Conservation (phyloP, 1,140 invertebrate genomes). For the Heliothis subflexa region DNA sequence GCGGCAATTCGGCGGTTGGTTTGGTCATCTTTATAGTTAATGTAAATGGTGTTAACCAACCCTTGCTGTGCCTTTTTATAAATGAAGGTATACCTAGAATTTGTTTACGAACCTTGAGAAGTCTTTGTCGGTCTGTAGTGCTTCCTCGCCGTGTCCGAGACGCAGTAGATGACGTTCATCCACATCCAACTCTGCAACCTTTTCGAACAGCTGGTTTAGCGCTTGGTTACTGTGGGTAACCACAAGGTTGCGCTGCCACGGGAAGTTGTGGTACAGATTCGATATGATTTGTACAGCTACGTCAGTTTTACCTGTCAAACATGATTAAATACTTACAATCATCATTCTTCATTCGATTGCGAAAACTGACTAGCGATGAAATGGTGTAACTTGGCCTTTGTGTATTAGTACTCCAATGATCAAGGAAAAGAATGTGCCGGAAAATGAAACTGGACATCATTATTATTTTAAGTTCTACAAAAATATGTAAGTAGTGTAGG, state of each 20-base stretch:
- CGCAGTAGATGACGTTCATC: constrained; percentile 99
- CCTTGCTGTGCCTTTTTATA: too few species aligned
- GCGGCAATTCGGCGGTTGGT: too few species aligned
- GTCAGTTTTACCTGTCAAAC: constrained; percentile 97
- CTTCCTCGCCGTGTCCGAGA: constrained; percentile 99
- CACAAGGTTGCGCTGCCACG: constrained; percentile 98
- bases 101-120: constrained; percentile 91
- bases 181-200: constrained; percentile 99
- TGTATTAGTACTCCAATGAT: too few species aligned
- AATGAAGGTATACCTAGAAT: too few species aligned
- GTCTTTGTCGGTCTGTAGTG: constrained; percentile 99
- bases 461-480: too few species aligned
- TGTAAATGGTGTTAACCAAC: background rate
- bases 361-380: too few species aligned
- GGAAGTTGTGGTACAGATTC: constrained; percentile 99
- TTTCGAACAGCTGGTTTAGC: constrained; percentile 99
- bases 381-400: too few species aligned
- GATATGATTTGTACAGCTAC: constrained; percentile 99
- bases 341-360: too few species aligned
- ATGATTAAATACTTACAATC: too few species aligned
- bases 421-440: too few species aligned
- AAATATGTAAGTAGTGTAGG: too few species aligned
- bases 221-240: constrained; percentile 99
- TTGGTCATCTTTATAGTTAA: background rate
- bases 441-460: too few species aligned